phyloP scores from a whole-genome alignment of 2,888 invertebrate genomes.

The Nycteola revayana region DNA sequence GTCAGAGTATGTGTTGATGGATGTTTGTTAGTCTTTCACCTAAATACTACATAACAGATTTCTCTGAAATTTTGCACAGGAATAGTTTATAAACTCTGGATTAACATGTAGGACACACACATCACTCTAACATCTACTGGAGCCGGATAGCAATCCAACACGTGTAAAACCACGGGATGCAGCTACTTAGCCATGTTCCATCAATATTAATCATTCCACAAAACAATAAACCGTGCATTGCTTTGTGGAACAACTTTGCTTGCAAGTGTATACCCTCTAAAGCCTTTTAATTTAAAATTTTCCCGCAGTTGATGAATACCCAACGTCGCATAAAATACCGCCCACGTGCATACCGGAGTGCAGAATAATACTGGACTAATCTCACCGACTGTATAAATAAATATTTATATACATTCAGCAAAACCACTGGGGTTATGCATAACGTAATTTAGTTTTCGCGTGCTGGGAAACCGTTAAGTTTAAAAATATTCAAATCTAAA shows the following conservation, averaged over 20 bases:
- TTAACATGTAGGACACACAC: too few species aligned
- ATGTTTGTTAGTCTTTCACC: too few species aligned
- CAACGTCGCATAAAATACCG: constrained; percentile 38
- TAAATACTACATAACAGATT: too few species aligned
- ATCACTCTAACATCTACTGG: background rate
- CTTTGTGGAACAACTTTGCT: too few species aligned
- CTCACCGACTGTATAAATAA: constrained; percentile 26
- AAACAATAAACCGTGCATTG: background rate
- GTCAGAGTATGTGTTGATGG: too few species aligned
- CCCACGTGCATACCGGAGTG: constrained; percentile 23
- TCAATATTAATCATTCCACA: background rate
- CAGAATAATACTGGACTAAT: constrained; percentile 26
- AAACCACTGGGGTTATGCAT: constrained; percentile 26
- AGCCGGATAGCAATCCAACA: too few species aligned
- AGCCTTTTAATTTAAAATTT: constrained; percentile 41
- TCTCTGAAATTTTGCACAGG: too few species aligned
- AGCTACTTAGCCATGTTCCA: background rate
- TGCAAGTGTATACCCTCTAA: constrained; percentile 18
- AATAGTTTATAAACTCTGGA: too few species aligned
- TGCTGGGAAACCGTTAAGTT: constrained; percentile 30
- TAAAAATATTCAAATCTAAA: constrained; percentile 32
- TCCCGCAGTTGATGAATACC: constrained; percentile 41
- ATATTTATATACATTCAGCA: constrained; percentile 27
- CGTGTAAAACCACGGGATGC: background rate
- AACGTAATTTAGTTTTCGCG: constrained; percentile 34